Evolutionary conservation across 2,113 vertebrate genomes (phyloP).

Genomic region (Gymnocephalus cernua): DNA sequence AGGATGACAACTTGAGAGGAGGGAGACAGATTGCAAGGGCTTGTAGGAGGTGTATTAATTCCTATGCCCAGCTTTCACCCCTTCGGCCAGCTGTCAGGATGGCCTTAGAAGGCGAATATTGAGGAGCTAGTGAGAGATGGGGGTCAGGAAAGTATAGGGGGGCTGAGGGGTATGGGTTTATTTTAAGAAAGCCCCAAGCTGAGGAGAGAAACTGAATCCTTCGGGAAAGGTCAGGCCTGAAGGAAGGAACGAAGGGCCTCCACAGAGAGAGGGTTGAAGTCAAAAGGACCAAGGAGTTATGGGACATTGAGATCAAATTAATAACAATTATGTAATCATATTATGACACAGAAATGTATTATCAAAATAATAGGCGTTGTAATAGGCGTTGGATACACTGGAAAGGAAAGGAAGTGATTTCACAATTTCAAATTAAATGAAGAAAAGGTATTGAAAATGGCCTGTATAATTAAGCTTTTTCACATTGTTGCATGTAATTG

Average conservation of each 20-base stretch:
- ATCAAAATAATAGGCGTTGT: background rate
- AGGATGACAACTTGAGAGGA: conserved; percentile 77
- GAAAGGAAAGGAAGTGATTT: background rate
- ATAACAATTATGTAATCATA: conserved; percentile 54
- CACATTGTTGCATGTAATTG: background rate
- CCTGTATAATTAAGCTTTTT: background rate
- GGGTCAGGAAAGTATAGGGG: conserved; percentile 69
- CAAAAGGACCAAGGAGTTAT: conserved; percentile 51
- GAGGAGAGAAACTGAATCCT: conserved; percentile 86
- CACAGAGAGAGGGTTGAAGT: conserved; percentile 42
- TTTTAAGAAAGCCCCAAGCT: conserved; percentile 85
- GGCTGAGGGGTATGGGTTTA: conserved; percentile 78
- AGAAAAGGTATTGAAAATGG: background rate
- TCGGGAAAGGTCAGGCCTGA: conserved; percentile 85
- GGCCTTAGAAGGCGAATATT: conserved; percentile 88
- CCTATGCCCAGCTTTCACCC: conserved; percentile 69
- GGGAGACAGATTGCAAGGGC: conserved; percentile 61
- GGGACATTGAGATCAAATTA: conserved; percentile 53
- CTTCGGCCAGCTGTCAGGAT: conserved; percentile 84
- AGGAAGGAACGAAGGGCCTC: conserved; percentile 73
- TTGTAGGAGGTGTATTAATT: conserved; percentile 82
- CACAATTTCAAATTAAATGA: background rate
- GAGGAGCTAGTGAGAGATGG: conserved; percentile 76
- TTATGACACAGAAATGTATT: conserved; percentile 22
- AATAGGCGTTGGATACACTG: background rate